A percentile compares a stretch with the other conserved stretches of the same genome.
These are phyloP conservation scores for Ormia ochracea DNA, from an alignment of 2,888 invertebrate species.

Conservation along the genomic window DNA sequence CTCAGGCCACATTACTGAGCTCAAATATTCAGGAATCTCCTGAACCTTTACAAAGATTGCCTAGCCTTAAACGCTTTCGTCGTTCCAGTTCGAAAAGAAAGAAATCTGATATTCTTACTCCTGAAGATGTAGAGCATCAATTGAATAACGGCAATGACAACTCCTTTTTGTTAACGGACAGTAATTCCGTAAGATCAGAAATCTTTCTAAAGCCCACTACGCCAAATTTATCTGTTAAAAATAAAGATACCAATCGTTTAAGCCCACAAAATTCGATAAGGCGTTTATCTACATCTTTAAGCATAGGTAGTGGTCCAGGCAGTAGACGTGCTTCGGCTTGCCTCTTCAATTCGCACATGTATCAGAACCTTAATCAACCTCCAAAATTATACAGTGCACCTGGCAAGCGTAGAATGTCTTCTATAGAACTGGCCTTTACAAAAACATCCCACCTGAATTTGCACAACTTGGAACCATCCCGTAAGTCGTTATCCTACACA, in stretches of 20 bases:
- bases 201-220: slow-evolving; percentile 60
- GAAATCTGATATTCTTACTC: slow-evolving; percentile 65
- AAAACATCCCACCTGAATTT: slow-evolving; percentile 75
- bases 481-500: slow-evolving; percentile 74
- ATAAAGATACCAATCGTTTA: slow-evolving; percentile 81
- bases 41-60: slow-evolving; percentile 65
- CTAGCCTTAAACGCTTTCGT: slow-evolving; percentile 85
- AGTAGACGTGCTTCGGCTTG: slow-evolving; percentile 75
- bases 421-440: slow-evolving; percentile 76
- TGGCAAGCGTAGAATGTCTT: slow-evolving; percentile 75
- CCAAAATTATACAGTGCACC: slow-evolving; percentile 71
- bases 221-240: slow-evolving; percentile 81
- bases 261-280: slow-evolving; percentile 85
- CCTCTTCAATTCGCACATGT: slow-evolving; percentile 75
- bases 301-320: slow-evolving; percentile 69
- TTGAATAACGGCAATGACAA: slow-evolving; percentile 86
- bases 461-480: slow-evolving; percentile 76
- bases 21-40: slow-evolving; percentile 41
- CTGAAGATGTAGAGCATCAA: slow-evolving; percentile 78
- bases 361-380: slow-evolving; percentile 76
- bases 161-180: slow-evolving; percentile 77
- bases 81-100: slow-evolving; percentile 85
- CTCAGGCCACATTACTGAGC: slow-evolving; percentile 8
- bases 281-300: slow-evolving; percentile 71
- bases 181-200: slow-evolving; percentile 78